These are phyloP conservation scores for Caenorhabditis plicata DNA, from an alignment of 2,888 invertebrate genomes.

Conservation along the genomic window DNA sequence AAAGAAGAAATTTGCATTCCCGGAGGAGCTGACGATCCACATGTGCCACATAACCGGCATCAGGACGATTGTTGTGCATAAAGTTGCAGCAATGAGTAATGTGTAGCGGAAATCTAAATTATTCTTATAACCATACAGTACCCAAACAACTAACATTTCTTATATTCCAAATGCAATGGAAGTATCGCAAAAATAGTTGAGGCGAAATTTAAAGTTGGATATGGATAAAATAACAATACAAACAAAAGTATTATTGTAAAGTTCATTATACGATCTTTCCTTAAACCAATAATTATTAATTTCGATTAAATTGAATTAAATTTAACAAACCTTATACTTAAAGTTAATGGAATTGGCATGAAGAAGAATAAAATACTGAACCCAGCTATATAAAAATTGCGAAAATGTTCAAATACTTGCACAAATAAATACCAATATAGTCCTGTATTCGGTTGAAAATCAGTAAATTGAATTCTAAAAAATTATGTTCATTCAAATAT, in stretches of 20 bases:
- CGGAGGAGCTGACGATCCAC: conserved; percentile 96
- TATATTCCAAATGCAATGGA: conserved; percentile 82
- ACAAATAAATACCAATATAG: conserved; percentile 99
- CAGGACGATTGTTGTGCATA: conserved; percentile 83
- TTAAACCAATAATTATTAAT: conserved; percentile 59
- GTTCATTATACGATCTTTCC: conserved; percentile 67
- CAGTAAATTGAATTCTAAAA: conserved; percentile 76
- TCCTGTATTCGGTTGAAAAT: conserved; percentile 93
- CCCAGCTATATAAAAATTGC: conserved; percentile 87
- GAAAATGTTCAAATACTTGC: conserved; percentile 99
- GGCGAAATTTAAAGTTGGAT: conserved; percentile 92
- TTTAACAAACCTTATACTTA: conserved; percentile 67
- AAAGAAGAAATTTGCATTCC: conserved; percentile 99
- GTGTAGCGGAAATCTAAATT: conserved; percentile 77
- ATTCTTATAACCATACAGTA: too few species aligned
- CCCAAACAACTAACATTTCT: conserved; percentile 43
- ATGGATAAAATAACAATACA: conserved; percentile 90
- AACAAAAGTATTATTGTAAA: conserved; percentile 71
- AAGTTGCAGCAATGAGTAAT: conserved; percentile 86
- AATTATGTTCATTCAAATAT: background rate
- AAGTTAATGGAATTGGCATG: conserved; percentile 81
- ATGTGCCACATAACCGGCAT: conserved; percentile 92
- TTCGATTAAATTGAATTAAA: background rate
- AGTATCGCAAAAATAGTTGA: conserved; percentile 86
- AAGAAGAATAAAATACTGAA: conserved; percentile 94